phyloP scores from a whole-genome alignment of 1,140 invertebrate species.

The Pristionchus pacificus region DNA sequence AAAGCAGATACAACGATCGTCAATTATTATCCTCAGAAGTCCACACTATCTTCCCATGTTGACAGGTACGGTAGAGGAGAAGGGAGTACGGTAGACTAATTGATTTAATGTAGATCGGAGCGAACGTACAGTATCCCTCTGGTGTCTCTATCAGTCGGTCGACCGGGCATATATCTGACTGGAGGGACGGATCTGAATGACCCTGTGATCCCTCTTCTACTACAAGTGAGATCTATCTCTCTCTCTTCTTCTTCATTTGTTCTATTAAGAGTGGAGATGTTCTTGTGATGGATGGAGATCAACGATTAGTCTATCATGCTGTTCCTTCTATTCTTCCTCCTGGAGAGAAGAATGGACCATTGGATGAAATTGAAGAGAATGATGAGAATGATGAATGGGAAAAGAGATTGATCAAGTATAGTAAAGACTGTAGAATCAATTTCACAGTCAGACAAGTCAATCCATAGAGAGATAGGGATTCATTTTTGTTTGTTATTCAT shows the following conservation, averaged over 20 bases:
- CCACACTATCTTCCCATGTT: constrained; percentile 47
- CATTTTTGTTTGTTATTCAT: constrained; percentile 1
- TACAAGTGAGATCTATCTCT: not conserved
- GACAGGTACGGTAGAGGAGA: constrained; percentile 37
- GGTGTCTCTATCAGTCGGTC: constrained; percentile 49
- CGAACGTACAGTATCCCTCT: constrained; percentile 39
- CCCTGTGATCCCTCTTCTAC: constrained; percentile 43
- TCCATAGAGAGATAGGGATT: too few species aligned
- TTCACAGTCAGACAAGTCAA: constrained; percentile 54
- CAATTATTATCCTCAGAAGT: constrained; percentile 51
- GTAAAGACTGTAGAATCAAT: constrained; percentile 48
- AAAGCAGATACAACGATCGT: constrained; percentile 48
- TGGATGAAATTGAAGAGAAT: constrained; percentile 33
- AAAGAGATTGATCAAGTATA: constrained; percentile 39
- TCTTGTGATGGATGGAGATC: constrained; percentile 47
- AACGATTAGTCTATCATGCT: constrained; percentile 52
- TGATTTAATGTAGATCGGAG: constrained; percentile 40
- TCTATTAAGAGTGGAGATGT: constrained; percentile 41
- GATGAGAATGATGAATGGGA: constrained; percentile 19
- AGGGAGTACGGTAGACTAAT: not conserved
- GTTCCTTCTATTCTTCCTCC: constrained; percentile 34
- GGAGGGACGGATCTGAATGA: constrained; percentile 47
- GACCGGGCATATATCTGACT: constrained; percentile 51
- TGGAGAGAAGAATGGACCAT: not conserved
- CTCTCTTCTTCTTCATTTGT: not conserved